Evolutionary conservation across 2,113 vertebrate species (phyloP), one percentile per base, ranked within the genome.

Genomic region (Nipponia nippon): DNA sequence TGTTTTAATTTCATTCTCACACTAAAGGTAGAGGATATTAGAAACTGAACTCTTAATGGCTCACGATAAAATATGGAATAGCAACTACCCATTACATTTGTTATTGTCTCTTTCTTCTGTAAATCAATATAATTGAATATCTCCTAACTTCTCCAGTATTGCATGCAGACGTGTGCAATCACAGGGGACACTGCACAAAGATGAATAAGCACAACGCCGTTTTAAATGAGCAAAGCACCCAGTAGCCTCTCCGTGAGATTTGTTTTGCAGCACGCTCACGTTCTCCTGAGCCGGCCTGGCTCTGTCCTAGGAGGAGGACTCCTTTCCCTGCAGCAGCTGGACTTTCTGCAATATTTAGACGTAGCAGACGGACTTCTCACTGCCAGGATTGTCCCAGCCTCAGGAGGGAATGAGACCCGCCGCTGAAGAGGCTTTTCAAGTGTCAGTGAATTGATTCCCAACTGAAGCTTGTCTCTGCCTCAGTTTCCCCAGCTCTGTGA

Each of bases 121-220:
- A 95, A 97, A 94, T 96, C 95, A 93, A 91, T 95, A 93, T 86
- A 97, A 97, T 93, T 95, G 95, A 96, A 95, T 96, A 96, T 96
- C 94, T 95, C 91, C 92, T 95, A 96, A 92, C 69, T 90, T 92
- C 85, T 76, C 83, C 59, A 55, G 91, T 49, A 89, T 77, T 95
- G 90, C 46, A 88, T 71, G 78, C 49, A 91, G 94, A 75, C 9
- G 2, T 27, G 55, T 80, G 89, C 85, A 91, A 59, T 95, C 97
- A 86, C 85, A 93, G 80, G 94, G 91, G 96, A 93, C 73, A 27
- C 5, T 95, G 95, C 94, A 92, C 86, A 66, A 65, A 95, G 91
- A 93, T 89, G 94, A 93, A 93, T 95, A 96, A 84, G 85, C 91
- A 96, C 92, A 72, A 81, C 3, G 18, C 44, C 1, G 1, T 72